Percentiles rank a stretch among this genome's conserved stretches.
phyloP scores from a whole-genome alignment of 2,888 invertebrate genomes.

The Pedicia rivosa region DNA sequence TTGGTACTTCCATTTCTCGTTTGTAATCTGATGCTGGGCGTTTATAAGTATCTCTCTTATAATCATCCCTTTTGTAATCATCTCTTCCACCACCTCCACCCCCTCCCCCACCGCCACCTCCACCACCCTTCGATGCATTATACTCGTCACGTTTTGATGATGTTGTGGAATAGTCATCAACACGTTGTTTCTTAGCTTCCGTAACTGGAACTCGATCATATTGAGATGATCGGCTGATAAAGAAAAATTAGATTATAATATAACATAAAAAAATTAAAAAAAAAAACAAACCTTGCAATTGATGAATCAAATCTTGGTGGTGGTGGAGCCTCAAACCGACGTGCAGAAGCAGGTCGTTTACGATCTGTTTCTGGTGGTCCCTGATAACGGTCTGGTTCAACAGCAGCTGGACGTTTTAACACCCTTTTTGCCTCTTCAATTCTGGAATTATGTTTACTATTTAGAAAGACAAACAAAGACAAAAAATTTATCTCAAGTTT shows the following conservation, averaged over 20 bases:
- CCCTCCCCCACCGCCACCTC: conserved; percentile 18
- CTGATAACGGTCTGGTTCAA: conserved; percentile 22
- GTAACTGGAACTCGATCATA: conserved; percentile 8
- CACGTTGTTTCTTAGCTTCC: conserved; percentile 18
- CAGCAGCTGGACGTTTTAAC: conserved; percentile 21
- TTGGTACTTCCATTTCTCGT: conserved; percentile 27
- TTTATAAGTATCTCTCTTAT: conserved; percentile 8
- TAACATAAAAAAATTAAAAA: background rate
- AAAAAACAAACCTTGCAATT: conserved; percentile 21
- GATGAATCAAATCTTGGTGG: conserved; percentile 30
- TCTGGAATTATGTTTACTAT: no score
- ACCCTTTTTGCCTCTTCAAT: conserved; percentile 27
- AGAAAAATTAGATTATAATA: conserved; percentile 1
- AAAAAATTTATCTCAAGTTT: no score
- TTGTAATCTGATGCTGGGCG: conserved; percentile 12
- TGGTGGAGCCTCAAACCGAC: conserved; percentile 29
- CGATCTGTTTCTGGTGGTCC: conserved; percentile 20
- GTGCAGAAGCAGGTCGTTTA: conserved; percentile 21
- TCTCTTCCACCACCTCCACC: conserved; percentile 15
- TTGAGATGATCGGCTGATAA: conserved; percentile 6
- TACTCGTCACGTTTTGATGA: conserved; percentile 18
- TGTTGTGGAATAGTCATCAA: conserved; percentile 23
- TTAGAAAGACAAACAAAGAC: no score
- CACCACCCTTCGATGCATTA: conserved; percentile 24
- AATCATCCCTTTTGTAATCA: conserved; percentile 22